phyloP scores from a whole-genome alignment of 2,797 vertebrate species.

The Gallirallus australis region DNA sequence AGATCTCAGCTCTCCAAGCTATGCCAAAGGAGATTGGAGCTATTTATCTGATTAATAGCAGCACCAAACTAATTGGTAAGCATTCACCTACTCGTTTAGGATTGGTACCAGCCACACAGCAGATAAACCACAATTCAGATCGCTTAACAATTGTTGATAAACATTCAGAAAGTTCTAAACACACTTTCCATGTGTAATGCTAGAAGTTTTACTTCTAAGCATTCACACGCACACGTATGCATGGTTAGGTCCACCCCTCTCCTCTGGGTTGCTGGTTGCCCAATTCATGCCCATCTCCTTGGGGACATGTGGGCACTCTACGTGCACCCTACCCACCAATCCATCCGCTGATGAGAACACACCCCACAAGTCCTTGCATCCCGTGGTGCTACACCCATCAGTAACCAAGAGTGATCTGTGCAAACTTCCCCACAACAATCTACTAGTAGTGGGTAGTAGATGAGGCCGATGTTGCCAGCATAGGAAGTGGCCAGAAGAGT shows the following conservation, averaged over 20 bases:
- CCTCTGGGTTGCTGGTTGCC: background rate
- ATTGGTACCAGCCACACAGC: fast-evolving
- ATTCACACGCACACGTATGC: fast-evolving
- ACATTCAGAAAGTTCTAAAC: background rate
- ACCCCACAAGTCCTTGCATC: fast-evolving
- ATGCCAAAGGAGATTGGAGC: background rate
- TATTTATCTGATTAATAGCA: background rate
- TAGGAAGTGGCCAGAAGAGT: background rate
- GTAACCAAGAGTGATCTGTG: too few species aligned
- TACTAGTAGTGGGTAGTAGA: background rate
- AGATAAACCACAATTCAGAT: background rate
- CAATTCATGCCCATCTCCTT: background rate
- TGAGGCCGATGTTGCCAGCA: background rate
- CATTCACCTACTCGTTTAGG: background rate
- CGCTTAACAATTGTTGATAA: background rate
- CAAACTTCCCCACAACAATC: background rate
- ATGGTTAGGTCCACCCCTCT: fast-evolving
- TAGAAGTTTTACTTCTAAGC: background rate
- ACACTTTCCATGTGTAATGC: background rate
- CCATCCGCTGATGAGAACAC: background rate
- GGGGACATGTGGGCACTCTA: fast-evolving
- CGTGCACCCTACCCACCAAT: background rate
- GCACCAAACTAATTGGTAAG: background rate
- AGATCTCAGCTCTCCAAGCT: background rate
- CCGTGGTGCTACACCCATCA: fast-evolving